These are phyloP conservation scores for Carcharodon carcharias DNA, from an alignment of 2,797 vertebrate genomes.

Conservation along the genomic window DNA sequence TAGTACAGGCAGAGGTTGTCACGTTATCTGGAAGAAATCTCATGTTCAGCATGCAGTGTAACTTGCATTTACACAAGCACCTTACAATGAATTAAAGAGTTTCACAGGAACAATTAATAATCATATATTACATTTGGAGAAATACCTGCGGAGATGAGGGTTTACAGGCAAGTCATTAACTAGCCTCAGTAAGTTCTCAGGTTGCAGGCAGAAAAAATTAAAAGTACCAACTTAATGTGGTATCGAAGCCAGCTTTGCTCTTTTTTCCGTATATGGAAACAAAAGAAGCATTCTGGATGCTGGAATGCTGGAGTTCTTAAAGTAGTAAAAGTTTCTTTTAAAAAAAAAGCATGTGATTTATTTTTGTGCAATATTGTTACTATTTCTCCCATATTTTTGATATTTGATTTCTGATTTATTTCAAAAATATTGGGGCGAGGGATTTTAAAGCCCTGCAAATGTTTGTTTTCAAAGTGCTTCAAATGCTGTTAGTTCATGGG, in stretches of 20 bases:
- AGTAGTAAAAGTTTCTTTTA: background rate
- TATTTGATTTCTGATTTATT: background rate
- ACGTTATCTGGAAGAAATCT: background rate
- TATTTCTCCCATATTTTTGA: background rate
- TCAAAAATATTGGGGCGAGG: background rate
- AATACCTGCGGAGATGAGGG: background rate
- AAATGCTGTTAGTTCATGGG: background rate
- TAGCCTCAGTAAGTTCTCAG: background rate
- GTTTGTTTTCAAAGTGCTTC: background rate
- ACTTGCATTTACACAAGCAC: background rate
- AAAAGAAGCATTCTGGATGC: background rate
- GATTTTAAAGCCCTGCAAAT: background rate
- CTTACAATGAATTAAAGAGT: background rate
- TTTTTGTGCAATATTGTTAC: background rate
- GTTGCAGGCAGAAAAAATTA: background rate
- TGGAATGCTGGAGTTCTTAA: background rate
- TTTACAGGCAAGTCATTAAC: background rate
- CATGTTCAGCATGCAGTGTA: background rate
- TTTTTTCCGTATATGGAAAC: background rate
- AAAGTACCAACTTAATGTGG: background rate
- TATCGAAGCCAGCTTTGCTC: too few species aligned
- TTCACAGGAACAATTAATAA: background rate
- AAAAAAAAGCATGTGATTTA: too few species aligned
- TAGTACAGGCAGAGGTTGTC: background rate
- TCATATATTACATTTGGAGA: background rate